These are phyloP conservation scores for Sebastes minor DNA, from an alignment of 2,797 vertebrate species.

Conservation along the genomic window DNA sequence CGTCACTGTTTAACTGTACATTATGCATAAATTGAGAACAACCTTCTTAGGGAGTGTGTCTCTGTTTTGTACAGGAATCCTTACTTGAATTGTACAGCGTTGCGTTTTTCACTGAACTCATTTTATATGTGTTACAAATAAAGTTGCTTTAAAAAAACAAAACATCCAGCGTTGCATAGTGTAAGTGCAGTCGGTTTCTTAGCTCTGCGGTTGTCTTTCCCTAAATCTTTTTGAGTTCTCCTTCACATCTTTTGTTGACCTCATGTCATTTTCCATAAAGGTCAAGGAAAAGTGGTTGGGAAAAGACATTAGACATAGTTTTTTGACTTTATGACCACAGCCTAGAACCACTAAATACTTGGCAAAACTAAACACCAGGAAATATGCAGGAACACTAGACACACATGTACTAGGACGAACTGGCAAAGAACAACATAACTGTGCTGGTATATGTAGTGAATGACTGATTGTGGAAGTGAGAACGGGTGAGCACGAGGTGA, in stretches of 20 bases:
- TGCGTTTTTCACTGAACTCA: rapidly evolving
- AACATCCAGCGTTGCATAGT: rapidly evolving
- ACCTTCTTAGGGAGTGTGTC: neutral
- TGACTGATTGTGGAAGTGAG: neutral
- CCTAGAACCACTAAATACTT: too few species aligned
- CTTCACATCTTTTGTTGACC: neutral
- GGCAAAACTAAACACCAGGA: too few species aligned
- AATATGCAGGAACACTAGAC: too few species aligned
- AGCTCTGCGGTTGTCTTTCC: neutral
- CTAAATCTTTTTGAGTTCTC: neutral
- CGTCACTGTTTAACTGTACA: neutral
- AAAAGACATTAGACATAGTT: too few species aligned
- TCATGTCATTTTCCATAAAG: too few species aligned
- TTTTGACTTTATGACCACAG: too few species aligned
- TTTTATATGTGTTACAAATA: too few species aligned
- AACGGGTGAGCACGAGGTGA: neutral
- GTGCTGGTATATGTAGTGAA: neutral
- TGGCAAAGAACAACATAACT: rapidly evolving
- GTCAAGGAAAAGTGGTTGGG: too few species aligned
- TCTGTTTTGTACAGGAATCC: neutral
- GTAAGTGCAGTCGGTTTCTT: too few species aligned
- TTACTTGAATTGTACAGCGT: neutral
- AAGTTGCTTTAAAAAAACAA: neutral
- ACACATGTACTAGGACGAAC: too few species aligned
- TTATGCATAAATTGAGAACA: neutral